phyloP scores from a whole-genome alignment of 2,797 vertebrate genomes.

The Furcifer pardalis region DNA sequence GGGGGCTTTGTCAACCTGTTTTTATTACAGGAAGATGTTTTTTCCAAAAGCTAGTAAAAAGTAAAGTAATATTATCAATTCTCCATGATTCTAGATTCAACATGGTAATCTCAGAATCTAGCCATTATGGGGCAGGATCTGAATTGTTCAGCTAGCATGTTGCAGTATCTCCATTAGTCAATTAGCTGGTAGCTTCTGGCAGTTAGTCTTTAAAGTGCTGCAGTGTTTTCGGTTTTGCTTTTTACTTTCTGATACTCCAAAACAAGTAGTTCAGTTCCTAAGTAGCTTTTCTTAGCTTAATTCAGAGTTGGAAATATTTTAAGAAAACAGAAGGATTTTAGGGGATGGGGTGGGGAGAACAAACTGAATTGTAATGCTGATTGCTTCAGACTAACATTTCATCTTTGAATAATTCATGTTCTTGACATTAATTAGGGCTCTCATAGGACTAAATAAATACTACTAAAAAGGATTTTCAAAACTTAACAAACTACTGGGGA shows the following conservation, averaged over 20 bases:
- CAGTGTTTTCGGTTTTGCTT: too few species aligned
- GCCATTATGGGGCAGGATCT: too few species aligned
- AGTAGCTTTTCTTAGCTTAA: not conserved
- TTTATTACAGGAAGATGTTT: too few species aligned
- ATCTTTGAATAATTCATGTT: not conserved
- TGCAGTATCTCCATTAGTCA: not conserved
- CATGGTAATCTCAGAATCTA: not conserved
- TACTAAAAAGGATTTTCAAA: not conserved
- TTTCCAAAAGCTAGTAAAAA: not conserved
- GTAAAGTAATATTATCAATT: not conserved
- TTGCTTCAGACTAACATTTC: not conserved
- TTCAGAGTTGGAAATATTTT: not conserved
- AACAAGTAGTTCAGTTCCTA: too few species aligned
- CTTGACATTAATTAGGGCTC: not conserved
- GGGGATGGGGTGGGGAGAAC: not conserved
- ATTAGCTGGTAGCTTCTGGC: too few species aligned
- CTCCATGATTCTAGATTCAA: not conserved
- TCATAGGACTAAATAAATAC: conserved; percentile 13
- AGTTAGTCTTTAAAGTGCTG: too few species aligned
- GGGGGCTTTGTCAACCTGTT: too few species aligned
- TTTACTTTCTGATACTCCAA: too few species aligned
- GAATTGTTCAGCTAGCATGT: not conserved
- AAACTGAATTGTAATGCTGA: not conserved
- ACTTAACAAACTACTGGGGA: not conserved
- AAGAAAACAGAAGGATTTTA: not conserved